Base-by-base conservation (phyloP, 2,888 invertebrate genomes). In the Watsonalla binaria region DNA sequence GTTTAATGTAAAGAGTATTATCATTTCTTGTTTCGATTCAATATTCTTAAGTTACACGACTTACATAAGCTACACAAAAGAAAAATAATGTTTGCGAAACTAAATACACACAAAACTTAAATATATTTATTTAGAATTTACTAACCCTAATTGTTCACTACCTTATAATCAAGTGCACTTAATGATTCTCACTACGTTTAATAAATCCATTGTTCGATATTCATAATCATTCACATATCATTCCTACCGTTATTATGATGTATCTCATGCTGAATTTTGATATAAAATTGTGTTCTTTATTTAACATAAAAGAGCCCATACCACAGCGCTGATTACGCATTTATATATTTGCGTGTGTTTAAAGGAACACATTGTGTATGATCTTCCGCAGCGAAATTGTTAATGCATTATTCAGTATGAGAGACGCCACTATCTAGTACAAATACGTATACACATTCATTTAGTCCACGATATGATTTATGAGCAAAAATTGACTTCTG, bases 141-240 rank as follows among this genome's bases (percentile, higher is more conserved):
- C 71, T 56, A 15, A 69, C 66, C 64, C 74, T 78, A 72, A 57
- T 68, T 70, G 55, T 59, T 61, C 54, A 64, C 76, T 81, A 80
- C 72, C 72, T 80, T 79, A 80, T 68, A 75, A 72, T 79, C 84
- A 89, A 89, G 89, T 89, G 89, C 89, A 89, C 89, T 88, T 89
- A 77, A 83, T 82, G 78, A 83, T 63, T 84, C 86, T 84, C 84
- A 86, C 86, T 86, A 84, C 81, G 55, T 66, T 64, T 42, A 57
- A 70, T 77, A 78, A 69, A 81, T 84, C 66, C 74, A 62, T 71
- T 65, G 72, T 77, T 80, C 62, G 60, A 69, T 61, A 71, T 67
- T 66, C 65, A 66, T 72, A 68, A 74, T 72, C 72, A 58, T 70
- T 61, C 69, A 68, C 76, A 73, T 54, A 56, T 51, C 61, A 74